Conservation (phyloP, 2,888 invertebrate genomes). For the Sycophila texana region DNA sequence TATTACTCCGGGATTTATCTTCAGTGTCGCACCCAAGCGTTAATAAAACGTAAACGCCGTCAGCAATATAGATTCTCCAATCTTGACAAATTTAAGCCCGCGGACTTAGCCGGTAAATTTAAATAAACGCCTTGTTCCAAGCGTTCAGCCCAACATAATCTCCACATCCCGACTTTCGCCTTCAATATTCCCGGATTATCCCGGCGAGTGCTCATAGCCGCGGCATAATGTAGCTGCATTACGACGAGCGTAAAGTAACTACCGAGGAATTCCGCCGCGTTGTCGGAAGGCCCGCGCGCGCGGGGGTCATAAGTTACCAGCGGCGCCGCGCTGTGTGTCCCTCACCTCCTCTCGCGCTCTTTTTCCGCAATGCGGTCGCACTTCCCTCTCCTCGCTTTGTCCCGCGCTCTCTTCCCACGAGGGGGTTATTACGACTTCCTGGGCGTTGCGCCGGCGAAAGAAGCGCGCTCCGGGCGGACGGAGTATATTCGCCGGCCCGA, state of each 20-base stretch:
- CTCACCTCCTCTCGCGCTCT: conserved; percentile 7
- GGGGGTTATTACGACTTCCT: conserved; percentile 72
- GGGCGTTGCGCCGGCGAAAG: conserved; percentile 59
- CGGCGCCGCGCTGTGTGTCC: not conserved
- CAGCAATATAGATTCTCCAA: no score
- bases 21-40: no score
- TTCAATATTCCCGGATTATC: no score
- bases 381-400: conserved; percentile 52
- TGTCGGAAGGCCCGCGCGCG: not conserved
- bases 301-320: not conserved
- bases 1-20: no score
- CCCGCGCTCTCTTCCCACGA: conserved; percentile 70
- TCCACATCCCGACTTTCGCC: no score
- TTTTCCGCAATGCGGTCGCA: conserved; percentile 35
- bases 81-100: no score
- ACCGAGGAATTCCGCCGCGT: conserved; percentile 1
- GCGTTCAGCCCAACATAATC: no score
- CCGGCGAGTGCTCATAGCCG: not conserved
- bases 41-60: no score
- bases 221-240: not conserved
- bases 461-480: not conserved
- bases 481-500: not conserved
- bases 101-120: no score
- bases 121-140: no score
- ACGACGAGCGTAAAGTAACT: conserved; percentile 39